Conservation (phyloP, 2,888 invertebrate species). For the Stegophylla sp. region DNA sequence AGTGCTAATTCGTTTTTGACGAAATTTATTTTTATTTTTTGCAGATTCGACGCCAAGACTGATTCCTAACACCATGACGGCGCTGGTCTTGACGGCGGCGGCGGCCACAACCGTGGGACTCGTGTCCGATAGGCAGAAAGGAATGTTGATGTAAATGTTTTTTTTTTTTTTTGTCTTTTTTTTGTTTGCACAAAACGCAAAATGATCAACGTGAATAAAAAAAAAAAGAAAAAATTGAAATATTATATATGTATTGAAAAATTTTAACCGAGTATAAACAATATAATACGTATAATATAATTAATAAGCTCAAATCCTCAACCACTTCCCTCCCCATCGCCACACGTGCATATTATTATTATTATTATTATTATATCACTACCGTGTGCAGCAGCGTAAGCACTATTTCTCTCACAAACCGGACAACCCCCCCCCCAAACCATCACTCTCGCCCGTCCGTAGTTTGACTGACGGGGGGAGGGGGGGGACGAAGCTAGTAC, state of each 20-base stretch:
- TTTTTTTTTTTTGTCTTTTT: too few species aligned
- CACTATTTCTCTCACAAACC: too few species aligned
- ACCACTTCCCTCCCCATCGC: not conserved
- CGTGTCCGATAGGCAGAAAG: not conserved
- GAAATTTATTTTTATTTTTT: conserved; percentile 22
- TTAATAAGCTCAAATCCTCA: conserved; percentile 45
- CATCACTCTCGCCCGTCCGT: too few species aligned
- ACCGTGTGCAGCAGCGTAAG: not conserved
- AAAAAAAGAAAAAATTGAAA: not conserved
- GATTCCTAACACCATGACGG: conserved; percentile 12
- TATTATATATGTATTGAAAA: too few species aligned
- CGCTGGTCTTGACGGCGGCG: conserved; percentile 25
- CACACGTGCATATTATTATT: not conserved
- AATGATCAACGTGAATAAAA: not conserved
- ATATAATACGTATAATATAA: too few species aligned
- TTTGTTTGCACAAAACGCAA: not conserved
- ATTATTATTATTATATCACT: conserved; percentile 8
- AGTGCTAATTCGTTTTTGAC: conserved; percentile 18
- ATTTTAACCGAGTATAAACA: conserved; percentile 1
- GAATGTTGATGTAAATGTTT: not conserved
- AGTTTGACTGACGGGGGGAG: too few species aligned
- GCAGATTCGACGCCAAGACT: conserved; percentile 49
- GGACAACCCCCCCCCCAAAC: too few species aligned
- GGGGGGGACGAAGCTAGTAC: not conserved
- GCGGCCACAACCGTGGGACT: too few species aligned